phyloP scores from a whole-genome alignment of 2,888 invertebrate species.

The Labia minor region DNA sequence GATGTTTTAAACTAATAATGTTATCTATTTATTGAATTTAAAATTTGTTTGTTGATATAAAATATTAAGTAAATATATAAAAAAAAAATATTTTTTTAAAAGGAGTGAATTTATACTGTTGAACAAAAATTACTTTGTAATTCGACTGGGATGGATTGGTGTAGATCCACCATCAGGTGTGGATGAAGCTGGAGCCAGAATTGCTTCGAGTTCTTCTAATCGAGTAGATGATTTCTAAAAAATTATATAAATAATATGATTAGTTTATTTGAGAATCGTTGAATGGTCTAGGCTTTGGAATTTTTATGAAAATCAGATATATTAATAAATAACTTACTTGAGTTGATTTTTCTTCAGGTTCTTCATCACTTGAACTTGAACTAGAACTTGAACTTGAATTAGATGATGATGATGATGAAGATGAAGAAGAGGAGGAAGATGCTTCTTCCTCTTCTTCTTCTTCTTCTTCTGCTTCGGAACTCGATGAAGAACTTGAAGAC shows the following conservation, averaged over 20 bases:
- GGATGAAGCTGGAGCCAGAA: neutral
- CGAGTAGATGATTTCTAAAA: neutral
- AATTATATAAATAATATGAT: neutral
- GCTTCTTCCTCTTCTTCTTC: neutral
- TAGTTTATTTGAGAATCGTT: too few relatives aligned
- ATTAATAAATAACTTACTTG: too few relatives aligned
- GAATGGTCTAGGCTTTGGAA: constrained; percentile 17
- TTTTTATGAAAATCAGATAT: too few relatives aligned
- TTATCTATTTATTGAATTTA: too few relatives aligned
- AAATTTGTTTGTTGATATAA: too few relatives aligned
- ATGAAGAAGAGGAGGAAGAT: constrained; percentile 22
- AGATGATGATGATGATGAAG: constrained; percentile 20
- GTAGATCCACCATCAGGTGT: neutral
- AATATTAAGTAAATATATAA: too few relatives aligned
- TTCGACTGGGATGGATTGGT: neutral
- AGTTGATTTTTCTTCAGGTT: neutral
- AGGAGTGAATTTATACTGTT: too few relatives aligned
- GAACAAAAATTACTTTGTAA: neutral
- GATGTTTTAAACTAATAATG: too few relatives aligned
- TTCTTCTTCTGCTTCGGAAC: neutral
- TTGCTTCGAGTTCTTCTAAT: neutral
- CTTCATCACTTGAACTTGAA: constrained; percentile 19
- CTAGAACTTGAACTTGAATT: constrained; percentile 20
- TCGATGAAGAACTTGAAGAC: constrained; percentile 16
- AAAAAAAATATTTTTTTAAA: too few relatives aligned